Conservation (phyloP, 2,888 invertebrate species). For the Trypoxylon attenuatum region DNA sequence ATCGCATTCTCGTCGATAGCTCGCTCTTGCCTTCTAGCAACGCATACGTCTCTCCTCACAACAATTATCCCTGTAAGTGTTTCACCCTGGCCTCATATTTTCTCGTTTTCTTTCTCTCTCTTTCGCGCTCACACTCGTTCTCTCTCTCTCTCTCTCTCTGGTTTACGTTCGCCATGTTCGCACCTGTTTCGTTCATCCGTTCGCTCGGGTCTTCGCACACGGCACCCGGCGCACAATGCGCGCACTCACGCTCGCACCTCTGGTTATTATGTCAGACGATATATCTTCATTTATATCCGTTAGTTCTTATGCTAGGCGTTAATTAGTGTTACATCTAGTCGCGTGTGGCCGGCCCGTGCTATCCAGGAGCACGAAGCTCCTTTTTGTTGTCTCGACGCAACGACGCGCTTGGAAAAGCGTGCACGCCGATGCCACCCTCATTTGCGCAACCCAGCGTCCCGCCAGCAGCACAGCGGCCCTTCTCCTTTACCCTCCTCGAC, state of each 20-base stretch:
- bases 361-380: constrained; percentile 60
- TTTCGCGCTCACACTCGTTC: constrained; percentile 1
- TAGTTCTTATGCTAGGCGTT: constrained; percentile 68
- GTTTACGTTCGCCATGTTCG: background rate
- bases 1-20: too few relatives aligned
- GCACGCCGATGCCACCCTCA: constrained; percentile 17
- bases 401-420: constrained; percentile 36
- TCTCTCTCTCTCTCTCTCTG: constrained; percentile 7
- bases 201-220: constrained; percentile 9
- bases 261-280: constrained; percentile 60
- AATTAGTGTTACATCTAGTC: constrained; percentile 70
- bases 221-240: constrained; percentile 12
- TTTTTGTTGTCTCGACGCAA: constrained; percentile 33
- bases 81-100: background rate
- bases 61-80: background rate
- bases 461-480: background rate
- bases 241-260: constrained; percentile 21
- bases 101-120: constrained; percentile 10
- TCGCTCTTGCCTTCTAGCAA: too few relatives aligned
- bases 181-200: constrained; percentile 14
- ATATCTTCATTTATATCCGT: constrained; percentile 58
- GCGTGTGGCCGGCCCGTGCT: constrained; percentile 74
- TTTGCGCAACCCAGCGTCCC: background rate
- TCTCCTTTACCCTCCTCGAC: background rate
- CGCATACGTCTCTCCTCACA: background rate